Conservation (phyloP, 2,888 invertebrate genomes). For the Salpingus planirostris region DNA sequence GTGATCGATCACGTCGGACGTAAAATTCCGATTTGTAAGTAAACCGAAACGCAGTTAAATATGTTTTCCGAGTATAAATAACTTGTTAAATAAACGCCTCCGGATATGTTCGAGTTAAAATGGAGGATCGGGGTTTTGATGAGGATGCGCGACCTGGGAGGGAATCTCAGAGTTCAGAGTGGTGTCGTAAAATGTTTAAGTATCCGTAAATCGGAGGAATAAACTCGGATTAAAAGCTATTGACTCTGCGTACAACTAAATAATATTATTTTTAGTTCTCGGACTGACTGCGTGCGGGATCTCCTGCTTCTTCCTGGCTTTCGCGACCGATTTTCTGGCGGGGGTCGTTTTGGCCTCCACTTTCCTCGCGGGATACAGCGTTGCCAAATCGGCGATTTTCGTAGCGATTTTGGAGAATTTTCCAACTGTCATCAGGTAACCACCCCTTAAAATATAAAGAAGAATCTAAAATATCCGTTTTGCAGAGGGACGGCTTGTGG, state of each 20-base stretch:
- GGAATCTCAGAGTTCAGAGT: too few species aligned
- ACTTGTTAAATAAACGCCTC: conserved; percentile 9
- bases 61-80: conserved; percentile 6
- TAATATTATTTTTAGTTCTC: conserved; percentile 11
- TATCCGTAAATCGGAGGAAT: too few species aligned
- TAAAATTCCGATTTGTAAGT: conserved; percentile 20
- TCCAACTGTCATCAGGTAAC: conserved; percentile 26
- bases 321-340: conserved; percentile 3
- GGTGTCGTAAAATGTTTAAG: too few species aligned
- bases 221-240: background rate
- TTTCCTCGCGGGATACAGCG: conserved; percentile 8
- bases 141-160: too few species aligned
- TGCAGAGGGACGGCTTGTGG: conserved; percentile 6
- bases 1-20: conserved; percentile 23
- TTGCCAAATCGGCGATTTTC: conserved; percentile 14
- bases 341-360: conserved; percentile 3
- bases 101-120: conserved; percentile 9
- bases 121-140: background rate
- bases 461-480: background rate
- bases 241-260: too few species aligned
- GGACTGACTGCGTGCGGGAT: conserved; percentile 10
- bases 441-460: conserved; percentile 2
- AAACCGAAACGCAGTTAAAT: conserved; percentile 4
- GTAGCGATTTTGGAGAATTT: conserved; percentile 23
- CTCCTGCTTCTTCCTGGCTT: conserved; percentile 9